phyloP scores from a whole-genome alignment of 2,888 invertebrate genomes.

The Latheticus oryzae region DNA sequence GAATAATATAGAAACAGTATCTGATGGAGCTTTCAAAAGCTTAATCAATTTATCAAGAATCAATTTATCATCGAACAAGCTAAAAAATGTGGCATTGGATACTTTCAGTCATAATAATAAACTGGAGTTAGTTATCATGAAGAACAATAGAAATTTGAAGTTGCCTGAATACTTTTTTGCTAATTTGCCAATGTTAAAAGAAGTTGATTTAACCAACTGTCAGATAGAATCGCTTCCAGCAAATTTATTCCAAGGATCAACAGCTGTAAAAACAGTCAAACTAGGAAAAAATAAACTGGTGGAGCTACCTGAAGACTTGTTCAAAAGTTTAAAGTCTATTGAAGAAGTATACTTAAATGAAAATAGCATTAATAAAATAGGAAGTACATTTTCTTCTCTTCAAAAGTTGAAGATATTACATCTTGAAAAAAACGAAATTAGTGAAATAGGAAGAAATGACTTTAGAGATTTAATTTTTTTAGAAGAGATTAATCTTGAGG shows the following conservation, averaged over 20 bases:
- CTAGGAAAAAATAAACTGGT: slow-evolving; percentile 71
- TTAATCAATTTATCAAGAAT: slow-evolving; percentile 48
- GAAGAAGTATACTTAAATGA: slow-evolving; percentile 42
- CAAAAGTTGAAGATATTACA: slow-evolving; percentile 72
- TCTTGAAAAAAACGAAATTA: slow-evolving; percentile 74
- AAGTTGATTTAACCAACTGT: slow-evolving; percentile 48
- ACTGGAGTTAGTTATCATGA: slow-evolving; percentile 70
- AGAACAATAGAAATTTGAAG: slow-evolving; percentile 51
- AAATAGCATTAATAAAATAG: slow-evolving; percentile 67
- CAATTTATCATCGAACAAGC: slow-evolving; percentile 50
- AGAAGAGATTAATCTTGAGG: slow-evolving; percentile 71
- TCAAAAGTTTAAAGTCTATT: slow-evolving; percentile 63
- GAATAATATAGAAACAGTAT: slow-evolving; percentile 74
- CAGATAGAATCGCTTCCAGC: slow-evolving; percentile 70
- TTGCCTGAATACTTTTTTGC: slow-evolving; percentile 64
- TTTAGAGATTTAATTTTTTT: slow-evolving; percentile 66
- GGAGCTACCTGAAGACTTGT: slow-evolving; percentile 67
- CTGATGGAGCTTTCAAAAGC: slow-evolving; percentile 69
- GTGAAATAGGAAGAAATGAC: slow-evolving; percentile 58
- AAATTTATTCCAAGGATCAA: slow-evolving; percentile 73
- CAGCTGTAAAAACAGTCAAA: slow-evolving; percentile 70
- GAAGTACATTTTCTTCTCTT: slow-evolving; percentile 73
- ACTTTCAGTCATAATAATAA: slow-evolving; percentile 66
- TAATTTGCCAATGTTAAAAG: slow-evolving; percentile 64
- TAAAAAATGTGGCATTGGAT: slow-evolving; percentile 68